Conservation (phyloP, 2,888 invertebrate genomes). For the Clepsis dumicolana region DNA sequence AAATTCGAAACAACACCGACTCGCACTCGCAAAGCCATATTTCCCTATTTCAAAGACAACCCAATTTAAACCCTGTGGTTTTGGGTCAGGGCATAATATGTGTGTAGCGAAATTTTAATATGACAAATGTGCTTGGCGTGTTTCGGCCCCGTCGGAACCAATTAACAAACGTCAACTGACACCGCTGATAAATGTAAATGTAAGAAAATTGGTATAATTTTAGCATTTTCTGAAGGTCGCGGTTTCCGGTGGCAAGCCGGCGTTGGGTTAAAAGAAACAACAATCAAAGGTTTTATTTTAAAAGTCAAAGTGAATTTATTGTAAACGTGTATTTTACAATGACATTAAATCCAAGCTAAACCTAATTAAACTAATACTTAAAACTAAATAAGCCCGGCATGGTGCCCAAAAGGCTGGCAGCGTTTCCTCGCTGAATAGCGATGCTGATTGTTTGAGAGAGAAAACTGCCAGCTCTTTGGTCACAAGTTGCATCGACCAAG, state of each 20-base stretch:
- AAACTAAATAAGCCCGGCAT: no score
- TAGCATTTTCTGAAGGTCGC: slow-evolving; percentile 17
- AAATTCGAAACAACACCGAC: slow-evolving; percentile 2
- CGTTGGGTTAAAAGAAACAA: background rate
- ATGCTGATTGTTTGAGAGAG: no score
- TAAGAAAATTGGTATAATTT: slow-evolving; percentile 27
- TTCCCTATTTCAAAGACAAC: background rate
- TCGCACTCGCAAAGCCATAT: background rate
- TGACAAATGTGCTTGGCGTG: slow-evolving; percentile 24
- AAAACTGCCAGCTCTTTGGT: no score
- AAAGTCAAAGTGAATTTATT: no score
- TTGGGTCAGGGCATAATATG: background rate
- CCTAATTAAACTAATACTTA: no score
- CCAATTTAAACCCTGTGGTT: background rate
- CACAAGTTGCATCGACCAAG: no score
- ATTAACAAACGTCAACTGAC: slow-evolving; percentile 31
- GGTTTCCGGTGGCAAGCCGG: background rate
- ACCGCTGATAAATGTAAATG: slow-evolving; percentile 32
- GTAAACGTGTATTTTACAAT: no score
- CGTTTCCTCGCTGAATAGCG: no score
- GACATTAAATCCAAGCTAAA: no score
- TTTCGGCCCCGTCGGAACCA: slow-evolving; percentile 17
- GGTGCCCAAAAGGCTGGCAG: no score
- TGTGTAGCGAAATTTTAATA: background rate
- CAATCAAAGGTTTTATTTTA: background rate